Evolutionary conservation across 2,888 invertebrate species (phyloP), one percentile per base, ranked within the genome.

Genomic region (Meghimatium bilineatum): DNA sequence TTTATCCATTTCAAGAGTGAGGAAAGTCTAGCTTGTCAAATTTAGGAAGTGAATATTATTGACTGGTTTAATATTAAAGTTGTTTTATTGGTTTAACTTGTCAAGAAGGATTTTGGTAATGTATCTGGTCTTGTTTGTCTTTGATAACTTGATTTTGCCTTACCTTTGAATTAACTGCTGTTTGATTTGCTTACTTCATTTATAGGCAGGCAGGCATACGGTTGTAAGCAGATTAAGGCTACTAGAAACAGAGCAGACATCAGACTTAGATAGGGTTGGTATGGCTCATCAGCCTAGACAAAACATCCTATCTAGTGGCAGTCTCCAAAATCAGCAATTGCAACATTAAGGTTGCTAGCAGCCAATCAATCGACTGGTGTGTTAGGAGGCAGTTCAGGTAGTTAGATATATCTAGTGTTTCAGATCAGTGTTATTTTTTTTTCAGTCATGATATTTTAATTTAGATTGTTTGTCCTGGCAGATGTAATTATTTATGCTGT

Each of bases 181-280:
- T 83, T 63, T 78, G 78, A 63, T 83, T 83, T 83, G 78, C 83
- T 83, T 60, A 79, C 83, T 83, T 83, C 56, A 83, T 38, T 78
- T 83, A 82, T 82, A 82, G 82, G 82, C 82, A 83, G 83, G 69
- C 82, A 82, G 60, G 56, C 17, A 20, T 56, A 56, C 56, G 56
- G 36, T 78, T 83, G 83, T 83, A 83, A 83, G 83, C 83, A 83
- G 83, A 83, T 63, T 83, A 83, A 83, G 78, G 78, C 72, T 56
- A 78, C 83, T 83, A 83, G 83, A 83, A 83, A 78, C 72, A 32
- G 82, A 71, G n/a, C 82, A 83, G 83, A 63, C 83, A 60, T 83
- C 78, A 83, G 78, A 72, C 83, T 71, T 78, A 83, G 83, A 83
- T 83, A 83, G 83, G 83, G 83, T 83, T 83, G n/a, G 71, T 83